Base-by-base conservation (phyloP, 2,888 invertebrate species). In the Phyllotreta striolata region DNA sequence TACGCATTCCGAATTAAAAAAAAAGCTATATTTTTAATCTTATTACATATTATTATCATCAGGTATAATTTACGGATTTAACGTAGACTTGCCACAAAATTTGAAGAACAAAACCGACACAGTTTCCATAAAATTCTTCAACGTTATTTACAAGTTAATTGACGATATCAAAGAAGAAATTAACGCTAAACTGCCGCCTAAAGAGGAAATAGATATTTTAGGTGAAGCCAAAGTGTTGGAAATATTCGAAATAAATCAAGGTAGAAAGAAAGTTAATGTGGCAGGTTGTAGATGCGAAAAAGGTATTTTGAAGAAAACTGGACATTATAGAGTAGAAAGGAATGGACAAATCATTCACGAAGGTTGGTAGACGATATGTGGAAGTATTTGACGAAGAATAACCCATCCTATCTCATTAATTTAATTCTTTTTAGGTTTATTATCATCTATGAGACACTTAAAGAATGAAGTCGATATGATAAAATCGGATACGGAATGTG, bases 131-230 rank as follows among this genome's bases (percentile, higher is more conserved):
- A 88, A 88, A 74, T 79, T 85, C 46, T 90, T 90, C 79, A 96
- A 97, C 81, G 89, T 99, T 35, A 98, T 99, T 72, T 99, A 99
- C 82, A 89, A 92, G 69, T 83, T 98, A 65, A 88, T 99, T 10
- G 96, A 98, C 73, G 92, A 96, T 77, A 80, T 99, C 0, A 93
- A 92, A 76, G 85, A 85, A 51, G 91, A 93, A 81, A 86, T 99
- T 57, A 91, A 86, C 72, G 81, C 81, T 0, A 84, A 86, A 74
- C 84, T 98, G 73, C 95, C 96, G 0, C 78, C 84, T 34, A 78
- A 86, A 51, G 87, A 91, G 70, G 87, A 88, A 7, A 94, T 96
- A 78, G 92, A 95, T 75, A 70, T 90, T 38, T 66, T 79, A 87
- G 95, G 95, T 0, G 92, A 94, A 83, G 97, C 96, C 0, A 88